phyloP scores from a whole-genome alignment of 2,888 invertebrate genomes.

The Stegophylla sp. region DNA sequence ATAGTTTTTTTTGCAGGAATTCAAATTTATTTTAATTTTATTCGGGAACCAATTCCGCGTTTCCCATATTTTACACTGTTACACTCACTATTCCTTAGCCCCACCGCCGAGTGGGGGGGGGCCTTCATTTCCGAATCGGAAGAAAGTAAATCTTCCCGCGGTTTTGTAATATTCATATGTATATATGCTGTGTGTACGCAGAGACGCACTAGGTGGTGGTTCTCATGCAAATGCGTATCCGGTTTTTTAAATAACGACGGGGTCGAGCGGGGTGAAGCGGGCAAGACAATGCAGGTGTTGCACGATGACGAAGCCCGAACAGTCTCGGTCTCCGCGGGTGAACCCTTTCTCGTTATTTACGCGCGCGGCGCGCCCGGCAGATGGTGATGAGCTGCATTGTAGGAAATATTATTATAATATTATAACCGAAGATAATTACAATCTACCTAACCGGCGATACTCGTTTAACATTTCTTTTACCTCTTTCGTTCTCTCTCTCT shows the following conservation, averaged over 20 bases:
- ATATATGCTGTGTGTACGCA: background rate
- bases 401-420: slow-evolving; percentile 25
- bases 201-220: background rate
- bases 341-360: slow-evolving; percentile 56
- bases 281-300: slow-evolving; percentile 51
- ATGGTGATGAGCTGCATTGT: slow-evolving; percentile 34
- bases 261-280: background rate
- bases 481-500: slow-evolving; percentile 2
- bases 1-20: no score
- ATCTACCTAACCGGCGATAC: background rate
- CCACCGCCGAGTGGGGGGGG: background rate
- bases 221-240: slow-evolving; percentile 51
- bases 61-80: no score
- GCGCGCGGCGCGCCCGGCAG: slow-evolving; percentile 28
- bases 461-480: slow-evolving; percentile 25
- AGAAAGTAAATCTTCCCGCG: slow-evolving; percentile 35
- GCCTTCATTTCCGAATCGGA: background rate
- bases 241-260: slow-evolving; percentile 25
- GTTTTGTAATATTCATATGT: no score
- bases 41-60: no score
- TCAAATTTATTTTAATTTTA: no score
- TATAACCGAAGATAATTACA: slow-evolving; percentile 57
- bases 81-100: background rate
- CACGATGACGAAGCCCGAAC: slow-evolving; percentile 35
- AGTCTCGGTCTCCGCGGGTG: background rate